These are phyloP conservation scores for Euglossa dilemma DNA, from an alignment of 1,140 invertebrate species.

Conservation along the genomic window DNA sequence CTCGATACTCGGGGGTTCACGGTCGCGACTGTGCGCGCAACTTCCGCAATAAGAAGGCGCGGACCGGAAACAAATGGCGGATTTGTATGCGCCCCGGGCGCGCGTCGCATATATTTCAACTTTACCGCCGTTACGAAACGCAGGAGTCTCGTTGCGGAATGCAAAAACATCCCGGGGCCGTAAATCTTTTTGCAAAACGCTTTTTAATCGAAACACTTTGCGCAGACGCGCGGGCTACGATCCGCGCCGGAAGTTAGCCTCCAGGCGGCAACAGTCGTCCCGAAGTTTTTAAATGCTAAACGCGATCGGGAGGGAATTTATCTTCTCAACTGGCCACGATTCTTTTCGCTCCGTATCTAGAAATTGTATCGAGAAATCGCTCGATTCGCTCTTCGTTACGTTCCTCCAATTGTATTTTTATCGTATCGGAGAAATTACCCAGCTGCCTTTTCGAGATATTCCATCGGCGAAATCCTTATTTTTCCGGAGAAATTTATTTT, in stretches of 20 bases:
- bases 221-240: not conserved
- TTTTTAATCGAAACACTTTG: conserved; percentile 57
- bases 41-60: conserved; percentile 49
- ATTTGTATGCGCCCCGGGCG: conserved; percentile 57
- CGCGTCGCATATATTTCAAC: conserved; percentile 46
- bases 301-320: not conserved
- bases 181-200: conserved; percentile 50
- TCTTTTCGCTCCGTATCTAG: no score
- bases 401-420: no score
- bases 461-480: no score
- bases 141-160: conserved; percentile 9
- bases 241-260: not conserved
- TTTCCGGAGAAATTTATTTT: no score
- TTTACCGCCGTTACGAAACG: conserved; percentile 14
- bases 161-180: conserved; percentile 32
- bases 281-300: not conserved
- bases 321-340: no score
- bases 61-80: conserved; percentile 53
- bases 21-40: conserved; percentile 4
- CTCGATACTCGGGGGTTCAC: conserved; percentile 23
- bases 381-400: no score
- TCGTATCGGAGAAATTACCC: no score
- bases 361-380: no score
- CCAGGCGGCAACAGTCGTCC: not conserved
- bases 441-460: no score